These are phyloP conservation scores for Dipodomys stephensi DNA, from an alignment of 2,113 vertebrate genomes.

Conservation along the genomic window DNA sequence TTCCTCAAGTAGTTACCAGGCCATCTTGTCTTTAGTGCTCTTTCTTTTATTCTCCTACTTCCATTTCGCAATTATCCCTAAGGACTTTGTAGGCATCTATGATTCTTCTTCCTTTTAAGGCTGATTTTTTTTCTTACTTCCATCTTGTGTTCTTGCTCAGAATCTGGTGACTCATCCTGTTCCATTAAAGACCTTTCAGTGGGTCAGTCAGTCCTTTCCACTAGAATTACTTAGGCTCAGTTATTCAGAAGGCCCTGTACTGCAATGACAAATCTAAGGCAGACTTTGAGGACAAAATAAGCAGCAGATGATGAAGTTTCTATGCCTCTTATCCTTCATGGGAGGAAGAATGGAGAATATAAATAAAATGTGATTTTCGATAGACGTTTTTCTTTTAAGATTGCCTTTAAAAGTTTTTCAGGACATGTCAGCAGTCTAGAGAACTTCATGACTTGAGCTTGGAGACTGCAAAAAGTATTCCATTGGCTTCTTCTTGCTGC, in stretches of 20 bases:
- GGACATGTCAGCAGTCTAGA: neutral
- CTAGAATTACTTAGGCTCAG: neutral
- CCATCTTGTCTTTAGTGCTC: neutral
- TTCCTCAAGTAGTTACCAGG: neutral
- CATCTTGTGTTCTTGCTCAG: constrained; percentile 17
- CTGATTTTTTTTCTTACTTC: constrained; percentile 20
- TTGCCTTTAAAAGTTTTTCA: neutral
- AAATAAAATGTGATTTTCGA: neutral
- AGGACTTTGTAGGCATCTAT: constrained; percentile 9
- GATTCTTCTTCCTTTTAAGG: constrained; percentile 48
- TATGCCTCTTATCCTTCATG: neutral
- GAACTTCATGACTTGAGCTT: constrained; percentile 4
- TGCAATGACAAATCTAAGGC: neutral
- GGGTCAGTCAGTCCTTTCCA: neutral
- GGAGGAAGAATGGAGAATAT: neutral
- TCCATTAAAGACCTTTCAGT: neutral
- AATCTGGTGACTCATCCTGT: neutral
- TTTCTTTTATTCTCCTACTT: neutral
- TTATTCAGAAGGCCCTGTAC: neutral
- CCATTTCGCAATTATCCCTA: neutral
- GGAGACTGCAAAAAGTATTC: neutral
- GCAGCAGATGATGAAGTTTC: neutral
- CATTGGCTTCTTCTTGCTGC: neutral
- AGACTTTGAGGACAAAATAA: neutral
- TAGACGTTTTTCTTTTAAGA: neutral